These are phyloP conservation scores for Protonemura montana DNA, from an alignment of 2,888 invertebrate species.

Conservation along the genomic window DNA sequence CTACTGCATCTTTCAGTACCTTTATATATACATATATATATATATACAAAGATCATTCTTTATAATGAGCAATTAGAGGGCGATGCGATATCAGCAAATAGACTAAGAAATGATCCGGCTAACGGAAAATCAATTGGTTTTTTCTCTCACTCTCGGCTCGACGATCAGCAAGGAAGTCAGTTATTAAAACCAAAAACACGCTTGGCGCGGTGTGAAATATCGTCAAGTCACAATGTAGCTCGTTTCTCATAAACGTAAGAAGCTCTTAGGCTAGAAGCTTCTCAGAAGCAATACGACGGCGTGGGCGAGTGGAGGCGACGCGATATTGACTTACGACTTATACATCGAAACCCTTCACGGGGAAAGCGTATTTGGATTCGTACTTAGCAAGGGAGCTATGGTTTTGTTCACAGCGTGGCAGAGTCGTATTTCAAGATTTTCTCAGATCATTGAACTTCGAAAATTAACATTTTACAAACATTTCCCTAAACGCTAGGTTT, in stretches of 20 bases:
- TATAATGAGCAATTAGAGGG: background rate
- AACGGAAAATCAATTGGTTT: background rate
- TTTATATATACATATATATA: no score
- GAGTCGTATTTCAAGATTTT: background rate
- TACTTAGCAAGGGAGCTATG: background rate
- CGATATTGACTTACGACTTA: constrained; percentile 25
- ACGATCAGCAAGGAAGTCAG: background rate
- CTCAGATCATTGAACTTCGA: background rate
- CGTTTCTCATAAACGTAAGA: background rate
- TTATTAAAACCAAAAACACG: constrained; percentile 24
- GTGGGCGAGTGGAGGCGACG: background rate
- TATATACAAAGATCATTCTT: background rate
- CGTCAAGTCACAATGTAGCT: background rate
- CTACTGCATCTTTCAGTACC: background rate
- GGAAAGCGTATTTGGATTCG: constrained; percentile 23
- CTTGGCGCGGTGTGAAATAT: background rate
- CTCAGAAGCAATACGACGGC: background rate
- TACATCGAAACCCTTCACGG: background rate
- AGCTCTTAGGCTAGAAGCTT: constrained; percentile 2
- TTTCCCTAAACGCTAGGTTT: background rate
- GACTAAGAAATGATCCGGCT: background rate
- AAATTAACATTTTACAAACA: background rate
- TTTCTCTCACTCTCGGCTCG: background rate
- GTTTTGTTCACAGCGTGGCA: background rate
- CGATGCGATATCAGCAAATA: background rate